Base-by-base conservation (phyloP, 2,888 invertebrate genomes). In the Hofmannophila pseudospretella region DNA sequence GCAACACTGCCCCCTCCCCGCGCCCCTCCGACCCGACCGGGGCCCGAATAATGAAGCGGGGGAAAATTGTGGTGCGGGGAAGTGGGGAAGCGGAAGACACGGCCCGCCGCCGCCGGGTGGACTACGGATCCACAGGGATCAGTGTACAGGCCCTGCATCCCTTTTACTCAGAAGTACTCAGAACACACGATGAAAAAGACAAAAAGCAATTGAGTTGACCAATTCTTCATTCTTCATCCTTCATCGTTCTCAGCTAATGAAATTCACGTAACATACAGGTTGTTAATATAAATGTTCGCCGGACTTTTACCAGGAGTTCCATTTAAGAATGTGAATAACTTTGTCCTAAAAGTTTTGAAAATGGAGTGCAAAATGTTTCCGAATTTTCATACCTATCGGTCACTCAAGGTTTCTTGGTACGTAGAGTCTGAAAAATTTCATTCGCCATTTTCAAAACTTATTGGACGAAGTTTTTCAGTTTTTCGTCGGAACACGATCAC, bases 21-120 rank as follows among this genome's bases (percentile, higher is more conserved):
- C 68, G 55, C 76, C 80, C 75, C 78, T 71, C 54, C 80, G 78
- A 78, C 81, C 81, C 68, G 66, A 66, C 54, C 54, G 54, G 65
- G 66, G 57, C 56, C 57, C 63, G 65, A 66, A 74, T 78, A 76
- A 77, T 71, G 72, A 71, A 73, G 64, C 73, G 59, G 58, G 70
- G 72, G 67, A 64, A 53, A 58, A 61, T 58, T 54, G 68, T 58
- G 57, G 46, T 45, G 62, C 55, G 59, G 67, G 9, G 27, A 10
- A 7, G 11, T 68, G 67, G 7, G 25, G 10, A 3, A 25, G 68
- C 75, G 76, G 79, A 76, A 73, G 72, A 71, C 53, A 60, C 56
- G 57, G 54, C 60, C 23, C 23, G 7, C 20, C 7, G 7, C 20
- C 7, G 63, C 67, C 72, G 74, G 75, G 73, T 66, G 67, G 61